Evolutionary conservation across 37 sponge, comb jelly and placozoan species (phyloP), one percentile per base, ranked within the genome.

Genomic region (Ephydatia muelleri): DNA sequence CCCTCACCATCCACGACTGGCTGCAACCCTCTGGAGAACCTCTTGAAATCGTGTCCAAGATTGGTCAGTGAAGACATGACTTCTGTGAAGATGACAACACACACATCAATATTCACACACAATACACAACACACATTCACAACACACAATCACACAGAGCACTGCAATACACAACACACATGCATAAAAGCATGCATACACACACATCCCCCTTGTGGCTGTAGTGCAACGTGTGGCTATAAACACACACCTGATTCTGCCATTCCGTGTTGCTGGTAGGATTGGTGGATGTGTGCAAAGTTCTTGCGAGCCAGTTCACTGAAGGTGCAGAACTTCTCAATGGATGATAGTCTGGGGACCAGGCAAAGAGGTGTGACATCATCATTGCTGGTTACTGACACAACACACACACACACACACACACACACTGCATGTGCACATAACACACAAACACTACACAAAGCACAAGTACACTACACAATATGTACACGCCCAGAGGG

Each of bases 291-390:
- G 39, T 84, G 32, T 3, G 72, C 22, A n/a, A 93, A 30, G 67
- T 83, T 90, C 12, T 27, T 67, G 79, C 90, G 88, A 30, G 87
- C 67, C 47, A 87, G 23, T 22, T 76, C 78, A 35, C 72, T 84
- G 68, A 93, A 93, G 28, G 67, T 68, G 1, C 91, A 86, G 49
- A 93, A 93, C 64, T 77, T 89, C 36, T 93, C 94, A 29, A 93
- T 81, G 6, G 87, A 80, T 3, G 87, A 38, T 37, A 93, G 57
- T 49, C 94, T 93, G 67, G 71, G 30, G 47, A 29, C n/a, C n/a
- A n/a, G n/a, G n/a, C n/a, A n/a, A n/a, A n/a, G n/a, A n/a, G n/a
- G n/a, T n/a, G n/a, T n/a, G n/a, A n/a, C n/a, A n/a, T n/a, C n/a
- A n/a, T n/a, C n/a, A n/a, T n/a, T n/a, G n/a, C n/a, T n/a, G n/a